A percentile compares a stretch with the other conserved stretches of the same genome.
These are phyloP conservation scores for Drosophila pandora DNA, from an alignment of 1,140 invertebrate species.

Conservation along the genomic window DNA sequence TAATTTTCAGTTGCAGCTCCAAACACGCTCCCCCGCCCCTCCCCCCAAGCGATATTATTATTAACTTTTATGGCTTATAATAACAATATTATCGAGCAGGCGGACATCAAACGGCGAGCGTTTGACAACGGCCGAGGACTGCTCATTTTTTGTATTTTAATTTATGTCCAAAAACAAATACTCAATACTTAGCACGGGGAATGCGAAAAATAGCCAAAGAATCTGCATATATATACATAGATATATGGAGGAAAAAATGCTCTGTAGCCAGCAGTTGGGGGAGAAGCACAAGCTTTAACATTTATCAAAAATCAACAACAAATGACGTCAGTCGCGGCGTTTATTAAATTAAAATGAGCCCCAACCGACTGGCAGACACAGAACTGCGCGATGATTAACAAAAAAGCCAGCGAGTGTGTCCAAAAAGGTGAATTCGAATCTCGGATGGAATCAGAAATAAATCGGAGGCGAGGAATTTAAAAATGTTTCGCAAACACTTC, in stretches of 20 bases:
- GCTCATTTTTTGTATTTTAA: conserved; percentile 25
- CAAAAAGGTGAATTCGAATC: conserved; percentile 39
- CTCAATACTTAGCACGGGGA: conserved; percentile 18
- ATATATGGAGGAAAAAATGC: conserved; percentile 33
- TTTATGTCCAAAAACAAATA: conserved; percentile 61
- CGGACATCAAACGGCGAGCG: conserved; percentile 40
- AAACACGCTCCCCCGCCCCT: conserved; percentile 49
- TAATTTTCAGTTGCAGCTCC: conserved; percentile 76
- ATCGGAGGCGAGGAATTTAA: conserved; percentile 18
- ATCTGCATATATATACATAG: conserved; percentile 32
- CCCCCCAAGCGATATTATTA: conserved; percentile 38
- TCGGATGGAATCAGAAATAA: conserved; percentile 17
- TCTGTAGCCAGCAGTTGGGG: conserved; percentile 29
- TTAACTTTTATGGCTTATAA: conserved; percentile 52
- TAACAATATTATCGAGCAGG: conserved; percentile 60
- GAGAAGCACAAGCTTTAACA: conserved; percentile 44
- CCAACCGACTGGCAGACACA: conserved; percentile 25
- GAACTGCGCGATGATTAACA: conserved; percentile 49
- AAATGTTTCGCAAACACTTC: conserved; percentile 20
- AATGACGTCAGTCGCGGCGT: conserved; percentile 68
- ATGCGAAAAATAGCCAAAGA: conserved; percentile 20
- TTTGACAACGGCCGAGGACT: conserved; percentile 36
- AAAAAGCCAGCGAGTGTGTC: conserved; percentile 30
- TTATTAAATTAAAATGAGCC: conserved; percentile 64
- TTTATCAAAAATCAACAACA: conserved; percentile 65